Percentiles rank a stretch among this genome's conserved stretches.
Evolutionary conservation across 2,113 vertebrate species (phyloP).

Genomic region (Coptodon rendalli): DNA sequence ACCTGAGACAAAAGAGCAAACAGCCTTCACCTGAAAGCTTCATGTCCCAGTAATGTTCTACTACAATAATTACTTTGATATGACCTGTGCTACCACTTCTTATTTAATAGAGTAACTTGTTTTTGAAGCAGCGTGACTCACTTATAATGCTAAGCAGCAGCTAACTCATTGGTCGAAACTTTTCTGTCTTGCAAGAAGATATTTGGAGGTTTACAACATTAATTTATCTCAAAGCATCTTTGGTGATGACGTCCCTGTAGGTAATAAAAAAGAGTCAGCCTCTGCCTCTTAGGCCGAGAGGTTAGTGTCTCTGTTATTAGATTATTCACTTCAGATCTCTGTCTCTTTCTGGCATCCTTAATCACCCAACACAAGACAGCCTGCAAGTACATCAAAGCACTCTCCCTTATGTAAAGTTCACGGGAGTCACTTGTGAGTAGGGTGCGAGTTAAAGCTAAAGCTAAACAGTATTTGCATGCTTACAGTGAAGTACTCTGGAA

Average conservation of each 20-base stretch:
- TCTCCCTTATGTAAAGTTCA: neutral
- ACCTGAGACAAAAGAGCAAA: neutral
- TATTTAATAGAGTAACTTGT: neutral
- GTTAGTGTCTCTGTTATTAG: neutral
- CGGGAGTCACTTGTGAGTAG: neutral
- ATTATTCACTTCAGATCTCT: slow-evolving; percentile 7
- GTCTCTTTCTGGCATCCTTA: neutral
- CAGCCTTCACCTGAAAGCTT: neutral
- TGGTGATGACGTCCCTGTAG: neutral
- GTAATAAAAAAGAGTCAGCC: neutral
- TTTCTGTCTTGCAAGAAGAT: neutral
- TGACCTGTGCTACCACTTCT: neutral
- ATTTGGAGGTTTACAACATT: neutral
- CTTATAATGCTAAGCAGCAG: neutral
- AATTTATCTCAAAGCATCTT: neutral
- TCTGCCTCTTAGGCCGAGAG: neutral
- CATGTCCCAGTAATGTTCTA: neutral
- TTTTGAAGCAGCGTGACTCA: neutral
- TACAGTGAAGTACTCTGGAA: neutral
- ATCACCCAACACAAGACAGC: neutral
- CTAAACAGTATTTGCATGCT: neutral
- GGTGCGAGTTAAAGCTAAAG: neutral
- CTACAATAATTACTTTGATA: neutral
- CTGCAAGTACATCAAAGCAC: neutral
- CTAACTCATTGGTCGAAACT: neutral